A percentile compares a stretch with the other conserved stretches of the same genome.
These are phyloP conservation scores for Tinamus guttatus DNA, from an alignment of 2,113 vertebrate species.

Conservation along the genomic window DNA sequence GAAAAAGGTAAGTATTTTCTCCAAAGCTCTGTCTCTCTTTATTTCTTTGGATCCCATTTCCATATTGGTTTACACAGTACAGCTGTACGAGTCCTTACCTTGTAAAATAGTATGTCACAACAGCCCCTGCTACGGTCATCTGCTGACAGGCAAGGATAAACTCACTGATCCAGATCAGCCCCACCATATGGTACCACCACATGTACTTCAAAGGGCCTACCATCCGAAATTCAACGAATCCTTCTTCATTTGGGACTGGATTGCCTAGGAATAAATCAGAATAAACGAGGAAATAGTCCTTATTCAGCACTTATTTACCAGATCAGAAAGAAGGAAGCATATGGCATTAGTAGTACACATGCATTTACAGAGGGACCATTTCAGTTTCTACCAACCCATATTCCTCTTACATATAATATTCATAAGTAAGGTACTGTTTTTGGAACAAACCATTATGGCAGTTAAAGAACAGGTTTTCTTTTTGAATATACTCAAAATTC, in stretches of 20 bases:
- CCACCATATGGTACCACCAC: constrained; percentile 95
- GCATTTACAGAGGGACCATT: not conserved
- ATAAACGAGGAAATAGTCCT: not conserved
- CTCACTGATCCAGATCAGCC: constrained; percentile 97
- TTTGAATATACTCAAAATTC: not conserved
- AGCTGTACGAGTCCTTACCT: constrained; percentile 78
- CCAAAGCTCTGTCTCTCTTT: not conserved
- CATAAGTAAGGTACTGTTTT: not conserved
- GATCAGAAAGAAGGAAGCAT: not conserved
- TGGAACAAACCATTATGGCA: not conserved
- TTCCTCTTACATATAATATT: not conserved
- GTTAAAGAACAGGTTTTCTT: not conserved
- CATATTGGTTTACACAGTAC: not conserved
- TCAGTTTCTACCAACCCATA: not conserved
- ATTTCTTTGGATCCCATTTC: not conserved
- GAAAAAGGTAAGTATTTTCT: not conserved
- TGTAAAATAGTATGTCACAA: constrained; percentile 98
- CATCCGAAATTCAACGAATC: constrained; percentile 90
- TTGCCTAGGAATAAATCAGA: constrained; percentile 80
- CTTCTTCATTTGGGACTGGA: constrained; percentile 86
- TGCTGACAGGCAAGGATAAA: constrained; percentile 98
- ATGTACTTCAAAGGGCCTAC: constrained; percentile 92
- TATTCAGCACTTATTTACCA: not conserved
- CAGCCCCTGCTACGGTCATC: constrained; percentile 97
- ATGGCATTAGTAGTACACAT: not conserved